Percentiles rank a stretch among this genome's conserved stretches.
phyloP scores from a whole-genome alignment of 2,797 vertebrate species.

The Hirundo rustica region DNA sequence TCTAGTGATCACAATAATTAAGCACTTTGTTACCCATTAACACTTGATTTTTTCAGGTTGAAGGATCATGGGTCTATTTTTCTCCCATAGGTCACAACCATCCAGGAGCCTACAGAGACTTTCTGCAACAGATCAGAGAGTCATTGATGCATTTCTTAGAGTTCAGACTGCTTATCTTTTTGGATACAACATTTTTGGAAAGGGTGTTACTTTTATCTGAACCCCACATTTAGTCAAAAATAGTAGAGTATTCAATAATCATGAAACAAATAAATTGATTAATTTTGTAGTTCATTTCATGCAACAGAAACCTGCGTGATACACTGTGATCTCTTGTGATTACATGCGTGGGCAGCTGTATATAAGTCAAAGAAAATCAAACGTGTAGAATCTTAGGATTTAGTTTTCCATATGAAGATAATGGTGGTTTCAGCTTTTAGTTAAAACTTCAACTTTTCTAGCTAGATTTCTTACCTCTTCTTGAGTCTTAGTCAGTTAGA shows the following conservation, averaged over 20 bases:
- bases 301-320: neutral
- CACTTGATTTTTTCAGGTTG: neutral
- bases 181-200: neutral
- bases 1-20: neutral
- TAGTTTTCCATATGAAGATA: neutral
- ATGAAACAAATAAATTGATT: neutral
- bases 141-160: neutral
- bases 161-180: neutral
- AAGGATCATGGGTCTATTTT: neutral
- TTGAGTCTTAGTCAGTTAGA: neutral
- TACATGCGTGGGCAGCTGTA: neutral
- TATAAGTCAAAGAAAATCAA: neutral
- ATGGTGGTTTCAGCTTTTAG: neutral
- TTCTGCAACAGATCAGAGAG: neutral
- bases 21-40: neutral
- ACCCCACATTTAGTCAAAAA: neutral
- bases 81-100: neutral
- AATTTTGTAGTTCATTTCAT: neutral
- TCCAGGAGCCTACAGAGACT: neutral
- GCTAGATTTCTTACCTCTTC: neutral
- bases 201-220: neutral
- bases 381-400: neutral
- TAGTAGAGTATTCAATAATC: neutral
- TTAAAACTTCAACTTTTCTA: neutral
- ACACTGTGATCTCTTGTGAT: neutral